Evolutionary conservation across 2,797 vertebrate genomes (phyloP).

Genomic region (Myiothlypis coronata): DNA sequence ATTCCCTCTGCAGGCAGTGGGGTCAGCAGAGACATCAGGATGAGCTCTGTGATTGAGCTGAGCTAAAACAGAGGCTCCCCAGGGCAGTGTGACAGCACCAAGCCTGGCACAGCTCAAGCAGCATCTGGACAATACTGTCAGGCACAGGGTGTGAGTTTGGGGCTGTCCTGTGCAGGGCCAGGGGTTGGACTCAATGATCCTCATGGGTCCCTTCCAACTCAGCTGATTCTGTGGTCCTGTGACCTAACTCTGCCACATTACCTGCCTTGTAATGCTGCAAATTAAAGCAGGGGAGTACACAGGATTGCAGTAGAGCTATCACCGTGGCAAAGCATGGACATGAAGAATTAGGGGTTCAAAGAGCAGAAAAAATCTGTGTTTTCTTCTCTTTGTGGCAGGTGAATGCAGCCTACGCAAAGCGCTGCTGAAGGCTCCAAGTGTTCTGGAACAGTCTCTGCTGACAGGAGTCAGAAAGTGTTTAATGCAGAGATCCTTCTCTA

Average conservation of each 20-base stretch:
- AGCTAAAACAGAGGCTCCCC: background rate
- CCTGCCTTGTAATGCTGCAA: background rate
- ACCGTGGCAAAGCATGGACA: background rate
- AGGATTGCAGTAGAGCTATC: background rate
- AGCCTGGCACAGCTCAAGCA: background rate
- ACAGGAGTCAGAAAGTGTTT: background rate
- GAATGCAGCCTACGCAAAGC: rapidly evolving
- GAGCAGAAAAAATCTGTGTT: background rate
- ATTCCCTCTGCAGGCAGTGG: background rate
- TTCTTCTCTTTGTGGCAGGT: background rate
- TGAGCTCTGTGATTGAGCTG: background rate
- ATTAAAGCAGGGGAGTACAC: background rate
- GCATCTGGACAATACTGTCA: background rate
- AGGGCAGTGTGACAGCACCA: background rate
- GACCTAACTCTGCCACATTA: background rate
- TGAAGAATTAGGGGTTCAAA: background rate
- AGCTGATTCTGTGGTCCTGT: background rate
- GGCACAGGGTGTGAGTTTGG: background rate
- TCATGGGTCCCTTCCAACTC: background rate
- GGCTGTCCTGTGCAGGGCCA: background rate
- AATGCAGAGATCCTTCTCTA: background rate
- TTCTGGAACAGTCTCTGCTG: background rate
- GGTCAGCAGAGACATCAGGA: background rate
- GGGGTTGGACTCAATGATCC: rapidly evolving
- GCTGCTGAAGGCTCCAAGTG: background rate